Conservation (phyloP, 2,113 vertebrate species). For the Prunella himalayana region DNA sequence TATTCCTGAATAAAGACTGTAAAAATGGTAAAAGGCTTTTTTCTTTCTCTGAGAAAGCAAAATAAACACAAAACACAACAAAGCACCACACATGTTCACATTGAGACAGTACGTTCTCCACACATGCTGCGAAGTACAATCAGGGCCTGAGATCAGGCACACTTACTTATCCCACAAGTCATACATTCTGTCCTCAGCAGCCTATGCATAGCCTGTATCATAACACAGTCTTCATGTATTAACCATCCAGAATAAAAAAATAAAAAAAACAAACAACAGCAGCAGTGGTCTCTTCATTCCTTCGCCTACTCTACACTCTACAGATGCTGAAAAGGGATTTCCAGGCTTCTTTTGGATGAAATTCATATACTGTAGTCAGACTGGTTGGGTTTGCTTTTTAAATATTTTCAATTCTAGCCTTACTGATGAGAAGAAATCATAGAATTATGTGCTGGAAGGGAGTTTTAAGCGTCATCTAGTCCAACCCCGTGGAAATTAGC, state of each 20-base stretch:
- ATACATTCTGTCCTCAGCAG: neutral
- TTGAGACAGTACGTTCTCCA: neutral
- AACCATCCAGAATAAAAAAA: neutral
- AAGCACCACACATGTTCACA: rapidly evolving
- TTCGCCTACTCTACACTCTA: neutral
- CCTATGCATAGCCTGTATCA: neutral
- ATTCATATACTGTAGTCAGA: neutral
- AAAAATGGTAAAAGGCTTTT: neutral
- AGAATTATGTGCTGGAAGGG: neutral
- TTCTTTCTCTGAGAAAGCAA: neutral
- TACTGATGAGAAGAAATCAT: neutral
- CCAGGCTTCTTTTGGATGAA: neutral
- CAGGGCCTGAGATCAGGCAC: neutral
- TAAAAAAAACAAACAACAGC: neutral
- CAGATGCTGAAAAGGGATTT: neutral
- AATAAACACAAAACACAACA: neutral
- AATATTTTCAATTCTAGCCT: neutral
- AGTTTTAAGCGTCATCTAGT: neutral
- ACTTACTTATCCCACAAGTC: neutral
- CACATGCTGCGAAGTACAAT: neutral
- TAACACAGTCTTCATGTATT: neutral
- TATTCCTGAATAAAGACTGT: neutral
- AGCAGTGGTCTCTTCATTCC: neutral
- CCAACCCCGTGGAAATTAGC: neutral
- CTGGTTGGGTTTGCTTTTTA: neutral